Percentiles rank a stretch among this genome's conserved stretches.
Conservation (phyloP, 2,797 vertebrate species). For the Acanthis flammea region DNA sequence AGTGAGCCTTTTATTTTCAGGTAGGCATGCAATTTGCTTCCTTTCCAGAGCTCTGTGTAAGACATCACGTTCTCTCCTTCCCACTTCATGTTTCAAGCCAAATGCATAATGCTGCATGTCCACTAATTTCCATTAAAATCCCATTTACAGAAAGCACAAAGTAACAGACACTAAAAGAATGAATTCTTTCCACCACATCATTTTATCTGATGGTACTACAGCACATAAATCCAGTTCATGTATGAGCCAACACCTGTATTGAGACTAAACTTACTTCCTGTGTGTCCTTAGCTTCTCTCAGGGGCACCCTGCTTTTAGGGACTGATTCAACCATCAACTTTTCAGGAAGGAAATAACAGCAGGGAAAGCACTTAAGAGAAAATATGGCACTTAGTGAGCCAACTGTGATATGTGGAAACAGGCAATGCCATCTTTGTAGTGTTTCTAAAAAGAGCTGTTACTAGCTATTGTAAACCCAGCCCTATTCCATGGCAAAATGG, state of each 20-base stretch:
- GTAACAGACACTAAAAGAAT: background rate
- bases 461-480: background rate
- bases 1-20: background rate
- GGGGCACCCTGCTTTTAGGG: background rate
- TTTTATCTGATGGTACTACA: background rate
- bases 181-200: background rate
- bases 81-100: background rate
- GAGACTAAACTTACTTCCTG: background rate
- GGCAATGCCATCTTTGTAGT: background rate
- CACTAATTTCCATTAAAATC: background rate
- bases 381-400: background rate
- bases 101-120: background rate
- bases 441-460: background rate
- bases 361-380: background rate
- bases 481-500: background rate
- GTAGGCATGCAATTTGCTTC: background rate
- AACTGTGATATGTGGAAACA: background rate
- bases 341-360: background rate
- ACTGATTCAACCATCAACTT: background rate
- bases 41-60: background rate
- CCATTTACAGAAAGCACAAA: background rate
- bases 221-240: accelerated
- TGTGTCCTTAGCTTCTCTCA: background rate
- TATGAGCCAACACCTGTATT: background rate
- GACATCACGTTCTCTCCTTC: background rate